phyloP scores from a whole-genome alignment of 2,888 invertebrate species.

The Acrobeloides nanus region DNA sequence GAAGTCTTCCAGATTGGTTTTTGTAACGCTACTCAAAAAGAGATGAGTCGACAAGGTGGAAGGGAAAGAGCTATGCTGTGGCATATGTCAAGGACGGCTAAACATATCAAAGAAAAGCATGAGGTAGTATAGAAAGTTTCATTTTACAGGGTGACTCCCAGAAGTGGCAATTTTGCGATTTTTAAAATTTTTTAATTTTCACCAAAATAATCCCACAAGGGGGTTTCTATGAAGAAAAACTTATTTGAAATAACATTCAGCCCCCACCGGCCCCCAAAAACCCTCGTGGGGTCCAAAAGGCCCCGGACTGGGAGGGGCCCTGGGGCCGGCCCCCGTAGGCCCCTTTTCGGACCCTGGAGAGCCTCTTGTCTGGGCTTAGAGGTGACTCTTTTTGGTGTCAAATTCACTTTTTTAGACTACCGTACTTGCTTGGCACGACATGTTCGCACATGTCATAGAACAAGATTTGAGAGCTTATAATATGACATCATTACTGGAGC shows the following conservation, averaged over 20 bases:
- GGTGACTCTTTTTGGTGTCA: not conserved
- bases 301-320: too few relatives aligned
- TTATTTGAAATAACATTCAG: too few relatives aligned
- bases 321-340: too few relatives aligned
- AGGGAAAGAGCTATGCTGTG: slow-evolving; percentile 40
- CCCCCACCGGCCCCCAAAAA: too few relatives aligned
- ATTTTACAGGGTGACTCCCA: slow-evolving; percentile 4
- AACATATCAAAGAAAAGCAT: slow-evolving; percentile 29
- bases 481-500: slow-evolving; percentile 37
- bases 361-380: not conserved
- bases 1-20: slow-evolving; percentile 54
- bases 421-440: slow-evolving; percentile 54
- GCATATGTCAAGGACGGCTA: slow-evolving; percentile 44
- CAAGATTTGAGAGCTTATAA: slow-evolving; percentile 32
- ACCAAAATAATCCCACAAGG: too few relatives aligned
- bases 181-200: too few relatives aligned
- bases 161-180: too few relatives aligned
- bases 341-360: too few relatives aligned
- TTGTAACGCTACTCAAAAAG: slow-evolving; percentile 37
- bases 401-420: slow-evolving; percentile 15
- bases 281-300: too few relatives aligned
- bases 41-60: slow-evolving; percentile 32
- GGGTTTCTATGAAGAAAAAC: too few relatives aligned
- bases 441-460: slow-evolving; percentile 40
- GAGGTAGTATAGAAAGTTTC: slow-evolving; percentile 12